Conservation (phyloP, 2,888 invertebrate genomes). For the Anorthoa munda region DNA sequence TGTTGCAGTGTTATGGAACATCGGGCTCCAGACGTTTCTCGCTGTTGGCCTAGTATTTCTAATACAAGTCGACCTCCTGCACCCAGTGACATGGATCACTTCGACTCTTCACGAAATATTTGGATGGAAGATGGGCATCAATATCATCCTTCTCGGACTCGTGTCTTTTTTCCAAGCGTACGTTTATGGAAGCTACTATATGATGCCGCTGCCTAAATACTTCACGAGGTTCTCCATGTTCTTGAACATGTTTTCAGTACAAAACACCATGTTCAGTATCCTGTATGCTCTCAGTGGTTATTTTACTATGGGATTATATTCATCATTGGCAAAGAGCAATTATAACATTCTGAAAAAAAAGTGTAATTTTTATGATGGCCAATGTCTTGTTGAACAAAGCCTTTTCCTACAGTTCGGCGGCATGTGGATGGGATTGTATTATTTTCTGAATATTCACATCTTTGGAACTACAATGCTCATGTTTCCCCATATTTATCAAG, state of each 20-base stretch:
- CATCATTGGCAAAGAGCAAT: conserved; percentile 92
- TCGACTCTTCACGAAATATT: conserved; percentile 91
- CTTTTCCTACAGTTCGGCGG: conserved; percentile 93
- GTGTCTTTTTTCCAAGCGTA: conserved; percentile 94
- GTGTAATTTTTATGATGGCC: conserved; percentile 86
- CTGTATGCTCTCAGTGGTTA: conserved; percentile 93
- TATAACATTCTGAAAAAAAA: conserved; percentile 89
- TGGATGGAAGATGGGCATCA: conserved; percentile 92
- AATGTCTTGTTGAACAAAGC: conserved; percentile 93
- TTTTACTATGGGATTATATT: conserved; percentile 93
- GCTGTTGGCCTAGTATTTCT: conserved; percentile 88
- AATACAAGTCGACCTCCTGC: conserved; percentile 92
- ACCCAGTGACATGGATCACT: conserved; percentile 92
- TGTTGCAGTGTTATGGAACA: conserved; percentile 91
- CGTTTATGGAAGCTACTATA: conserved; percentile 93
- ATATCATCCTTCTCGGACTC: conserved; percentile 91
- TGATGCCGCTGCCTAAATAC: conserved; percentile 91
- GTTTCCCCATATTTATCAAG: conserved; percentile 94
- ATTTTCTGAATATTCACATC: conserved; percentile 91
- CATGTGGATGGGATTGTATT: conserved; percentile 92
- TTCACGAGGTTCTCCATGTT: conserved; percentile 93
- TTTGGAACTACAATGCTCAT: conserved; percentile 90
- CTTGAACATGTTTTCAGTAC: conserved; percentile 91
- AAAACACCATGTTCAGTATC: conserved; percentile 89
- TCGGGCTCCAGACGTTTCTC: conserved; percentile 90